phyloP scores from a whole-genome alignment of 2,797 vertebrate genomes.

The Enteromius paludinosus region DNA sequence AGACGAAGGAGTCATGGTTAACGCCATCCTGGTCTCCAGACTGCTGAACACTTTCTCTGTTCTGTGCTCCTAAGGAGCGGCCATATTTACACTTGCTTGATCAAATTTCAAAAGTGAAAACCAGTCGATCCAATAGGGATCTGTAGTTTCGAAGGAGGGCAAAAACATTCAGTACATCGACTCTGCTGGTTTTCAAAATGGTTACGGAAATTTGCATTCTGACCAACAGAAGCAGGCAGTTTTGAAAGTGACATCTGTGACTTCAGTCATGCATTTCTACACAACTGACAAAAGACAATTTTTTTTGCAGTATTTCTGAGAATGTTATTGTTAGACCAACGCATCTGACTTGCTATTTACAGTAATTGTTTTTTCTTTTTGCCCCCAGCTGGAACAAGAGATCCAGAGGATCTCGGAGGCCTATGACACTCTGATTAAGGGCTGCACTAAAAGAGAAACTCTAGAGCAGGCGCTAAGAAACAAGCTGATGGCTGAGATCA shows the following conservation, averaged over 20 bases:
- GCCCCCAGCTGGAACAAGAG: slow-evolving; percentile 90
- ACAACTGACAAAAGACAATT: neutral
- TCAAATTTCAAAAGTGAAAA: neutral
- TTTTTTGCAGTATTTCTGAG: neutral
- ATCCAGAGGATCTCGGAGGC: slow-evolving; percentile 95
- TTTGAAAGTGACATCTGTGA: neutral
- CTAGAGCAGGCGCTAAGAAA: slow-evolving; percentile 93
- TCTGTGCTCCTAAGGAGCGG: neutral
- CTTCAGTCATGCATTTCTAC: neutral
- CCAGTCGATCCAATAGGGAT: neutral
- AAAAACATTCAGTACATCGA: neutral
- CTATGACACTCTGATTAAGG: slow-evolving; percentile 92
- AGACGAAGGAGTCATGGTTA: slow-evolving; percentile 80
- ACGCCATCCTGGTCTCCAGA: slow-evolving; percentile 70
- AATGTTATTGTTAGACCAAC: neutral
- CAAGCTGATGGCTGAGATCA: slow-evolving; percentile 89
- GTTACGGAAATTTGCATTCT: neutral
- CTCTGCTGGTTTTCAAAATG: neutral
- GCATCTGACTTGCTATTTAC: neutral
- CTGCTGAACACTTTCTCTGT: slow-evolving; percentile 72
- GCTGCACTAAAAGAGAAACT: slow-evolving; percentile 90
- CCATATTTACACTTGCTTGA: neutral
- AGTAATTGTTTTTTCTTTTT: neutral
- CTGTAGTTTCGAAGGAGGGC: neutral
- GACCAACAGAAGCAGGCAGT: neutral